Percentiles rank a stretch among this genome's conserved stretches.
Conservation (phyloP, 2,113 vertebrate species). For the Lasiurus borealis region DNA sequence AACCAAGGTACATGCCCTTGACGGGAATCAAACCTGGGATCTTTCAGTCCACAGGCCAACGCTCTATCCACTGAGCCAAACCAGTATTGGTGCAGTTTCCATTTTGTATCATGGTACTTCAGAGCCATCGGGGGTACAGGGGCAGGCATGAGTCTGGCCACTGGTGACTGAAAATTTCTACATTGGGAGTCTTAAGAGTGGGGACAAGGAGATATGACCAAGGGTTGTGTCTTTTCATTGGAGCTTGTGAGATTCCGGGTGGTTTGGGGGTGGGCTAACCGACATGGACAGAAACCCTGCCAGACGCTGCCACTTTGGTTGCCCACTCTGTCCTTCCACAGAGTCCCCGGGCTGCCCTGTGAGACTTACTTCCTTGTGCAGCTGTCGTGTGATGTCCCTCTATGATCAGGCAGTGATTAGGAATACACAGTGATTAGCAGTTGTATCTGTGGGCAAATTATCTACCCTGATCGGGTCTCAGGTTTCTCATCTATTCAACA, state of each 20-base stretch:
- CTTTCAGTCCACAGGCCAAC: too few species aligned
- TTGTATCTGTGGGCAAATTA: neutral
- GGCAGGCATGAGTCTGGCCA: neutral
- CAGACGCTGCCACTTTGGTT: neutral
- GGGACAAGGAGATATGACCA: neutral
- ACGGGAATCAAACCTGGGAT: too few species aligned
- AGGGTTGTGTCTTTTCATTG: neutral
- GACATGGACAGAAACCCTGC: rapidly evolving
- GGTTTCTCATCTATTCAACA: neutral
- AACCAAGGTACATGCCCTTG: too few species aligned
- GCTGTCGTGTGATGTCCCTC: neutral
- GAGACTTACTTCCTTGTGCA: neutral
- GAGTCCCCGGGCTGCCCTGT: too few species aligned
- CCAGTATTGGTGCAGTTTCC: neutral
- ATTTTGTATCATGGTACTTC: neutral
- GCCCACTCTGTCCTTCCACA: neutral
- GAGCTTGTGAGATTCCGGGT: neutral
- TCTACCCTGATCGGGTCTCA: neutral
- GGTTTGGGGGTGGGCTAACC: neutral
- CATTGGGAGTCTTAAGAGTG: neutral
- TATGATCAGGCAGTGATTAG: neutral
- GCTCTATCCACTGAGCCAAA: too few species aligned
- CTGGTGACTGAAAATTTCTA: neutral
- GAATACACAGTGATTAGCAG: neutral
- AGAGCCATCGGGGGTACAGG: neutral